phyloP scores from a whole-genome alignment of 2,797 vertebrate genomes.

The Gymnothorax javanicus region DNA sequence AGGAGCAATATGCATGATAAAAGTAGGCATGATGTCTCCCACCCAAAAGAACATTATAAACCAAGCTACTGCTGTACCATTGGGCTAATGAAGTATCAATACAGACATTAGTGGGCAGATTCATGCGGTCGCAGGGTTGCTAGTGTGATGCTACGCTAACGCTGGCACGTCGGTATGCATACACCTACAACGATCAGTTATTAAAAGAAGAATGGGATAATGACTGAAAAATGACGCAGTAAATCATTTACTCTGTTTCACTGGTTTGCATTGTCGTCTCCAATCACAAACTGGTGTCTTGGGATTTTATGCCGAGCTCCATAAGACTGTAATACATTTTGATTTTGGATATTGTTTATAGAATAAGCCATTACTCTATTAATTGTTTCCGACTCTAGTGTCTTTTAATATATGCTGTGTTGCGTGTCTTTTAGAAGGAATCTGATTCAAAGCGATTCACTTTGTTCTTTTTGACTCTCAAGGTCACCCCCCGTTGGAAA shows the following conservation, averaged over 20 bases:
- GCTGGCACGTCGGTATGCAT: slow-evolving; percentile 28
- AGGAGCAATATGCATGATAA: slow-evolving; percentile 5
- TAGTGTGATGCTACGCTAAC: slow-evolving; percentile 17
- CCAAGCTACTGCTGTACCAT: background rate
- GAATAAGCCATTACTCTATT: background rate
- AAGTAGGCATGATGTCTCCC: slow-evolving; percentile 17
- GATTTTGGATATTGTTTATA: background rate
- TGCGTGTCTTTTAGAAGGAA: background rate
- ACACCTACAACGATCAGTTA: background rate
- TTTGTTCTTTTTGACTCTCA: slow-evolving; percentile 57
- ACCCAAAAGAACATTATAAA: background rate
- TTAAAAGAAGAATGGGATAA: slow-evolving; percentile 1
- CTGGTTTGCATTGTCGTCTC: background rate
- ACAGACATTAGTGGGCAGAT: slow-evolving; percentile 20
- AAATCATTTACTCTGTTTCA: background rate
- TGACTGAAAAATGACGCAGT: background rate
- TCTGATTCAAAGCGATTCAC: slow-evolving; percentile 4
- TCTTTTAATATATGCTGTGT: background rate
- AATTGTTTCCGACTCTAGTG: background rate
- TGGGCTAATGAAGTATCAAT: background rate
- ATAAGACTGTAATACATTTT: background rate
- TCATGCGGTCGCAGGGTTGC: slow-evolving; percentile 18
- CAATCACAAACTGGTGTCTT: background rate
- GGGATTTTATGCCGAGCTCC: background rate
- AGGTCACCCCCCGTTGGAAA: slow-evolving; percentile 70